phyloP scores from a whole-genome alignment of 2,888 invertebrate genomes.

The Dicycla oo region DNA sequence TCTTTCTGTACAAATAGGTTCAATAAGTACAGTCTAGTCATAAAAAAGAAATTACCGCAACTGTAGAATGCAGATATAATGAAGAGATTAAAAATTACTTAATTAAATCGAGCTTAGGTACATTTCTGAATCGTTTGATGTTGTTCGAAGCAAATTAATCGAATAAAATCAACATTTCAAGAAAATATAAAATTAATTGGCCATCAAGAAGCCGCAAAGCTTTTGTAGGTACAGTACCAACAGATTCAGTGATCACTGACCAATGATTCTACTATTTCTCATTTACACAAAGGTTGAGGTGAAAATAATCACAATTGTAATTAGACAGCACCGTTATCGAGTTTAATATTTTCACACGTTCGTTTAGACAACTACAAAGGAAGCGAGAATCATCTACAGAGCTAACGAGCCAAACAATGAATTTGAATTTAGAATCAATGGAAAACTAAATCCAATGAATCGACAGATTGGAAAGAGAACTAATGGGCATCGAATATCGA shows the following conservation, averaged over 20 bases:
- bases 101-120: conserved; percentile 8
- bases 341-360: conserved; percentile 80
- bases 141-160: conserved; percentile 25
- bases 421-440: conserved; percentile 81
- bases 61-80: background rate
- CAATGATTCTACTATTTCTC: conserved; percentile 59
- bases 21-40: background rate
- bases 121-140: conserved; percentile 9
- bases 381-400: conserved; percentile 63
- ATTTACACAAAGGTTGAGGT: conserved; percentile 46
- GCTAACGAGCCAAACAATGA: conserved; percentile 83
- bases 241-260: conserved; percentile 25
- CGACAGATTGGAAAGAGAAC: conserved; percentile 77
- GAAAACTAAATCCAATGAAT: conserved; percentile 87
- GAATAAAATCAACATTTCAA: conserved; percentile 48
- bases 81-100: conserved; percentile 20
- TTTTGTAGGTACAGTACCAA: background rate
- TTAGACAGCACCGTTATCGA: conserved; percentile 66
- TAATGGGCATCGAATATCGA: conserved; percentile 73
- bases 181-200: conserved; percentile 57
- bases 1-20: background rate
- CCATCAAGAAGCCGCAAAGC: conserved; percentile 33
- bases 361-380: conserved; percentile 79
- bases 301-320: conserved; percentile 64
- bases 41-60: conserved; percentile 9